Evolutionary conservation across 2,888 invertebrate species (phyloP), one percentile per base, ranked within the genome.

Genomic region (Nematopogon swammerdamellus): DNA sequence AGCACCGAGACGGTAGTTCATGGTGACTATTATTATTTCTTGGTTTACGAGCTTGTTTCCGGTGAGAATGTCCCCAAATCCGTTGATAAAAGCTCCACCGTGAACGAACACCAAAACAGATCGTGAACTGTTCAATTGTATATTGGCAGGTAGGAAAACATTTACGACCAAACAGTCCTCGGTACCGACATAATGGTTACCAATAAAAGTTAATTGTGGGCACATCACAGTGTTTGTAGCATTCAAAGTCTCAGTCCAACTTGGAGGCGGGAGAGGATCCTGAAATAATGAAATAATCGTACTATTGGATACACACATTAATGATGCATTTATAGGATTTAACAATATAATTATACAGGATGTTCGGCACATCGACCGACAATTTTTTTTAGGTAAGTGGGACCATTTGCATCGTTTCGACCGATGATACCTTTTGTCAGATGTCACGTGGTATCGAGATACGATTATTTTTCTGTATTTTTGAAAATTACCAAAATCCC

Each of bases 1-100:
- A 3, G 36, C 53, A 29, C 53, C 53, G 3, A 52, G 30, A 18
- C 53, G 49, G 29, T 53, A 53, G 10, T 53, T 53, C 19, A 52
- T 46, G 6, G 50, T 42, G 1, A 53, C 52, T 6, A 43, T 45
- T 1, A 29, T 46, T 2, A 46, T 42, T 14, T 36, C 11, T 36
- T 36, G 36, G 36, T 3, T 14, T 14, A 36, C n/a, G 3, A 36
- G 36, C 11, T 14, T 8, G 14, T 36, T 14, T 6, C 25, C 25
- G 5, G 25, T 25, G 8, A 25, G 4, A 4, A 8, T 25, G 19
- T 19, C 44, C 8, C 49, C 45, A 19, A 16, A 25, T 8, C 16
- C 30, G 11, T 8, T 14, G 8, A 36, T 14, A 20, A 49, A 49
- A 3, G 36, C 49, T 2, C 49, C 49, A 11, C 49, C 49, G 17